Evolutionary conservation across 37 sponge, comb jelly and placozoan species (phyloP).

Genomic region (Ephydatia muelleri): DNA sequence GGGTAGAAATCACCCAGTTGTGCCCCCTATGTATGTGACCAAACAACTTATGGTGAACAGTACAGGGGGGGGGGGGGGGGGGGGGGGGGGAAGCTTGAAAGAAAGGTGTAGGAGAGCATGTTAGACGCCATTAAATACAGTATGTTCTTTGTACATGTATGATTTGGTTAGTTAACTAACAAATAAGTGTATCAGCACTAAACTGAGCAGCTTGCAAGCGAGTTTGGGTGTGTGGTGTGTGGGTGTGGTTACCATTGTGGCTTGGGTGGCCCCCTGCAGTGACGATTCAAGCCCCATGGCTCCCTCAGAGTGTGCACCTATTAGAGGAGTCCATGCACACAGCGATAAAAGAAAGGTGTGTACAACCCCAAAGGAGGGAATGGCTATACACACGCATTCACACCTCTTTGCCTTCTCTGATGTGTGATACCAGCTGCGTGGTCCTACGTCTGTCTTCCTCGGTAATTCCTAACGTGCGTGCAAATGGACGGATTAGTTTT

Average conservation of each 20-base stretch:
- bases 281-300: conserved; percentile 45
- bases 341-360: too few species aligned
- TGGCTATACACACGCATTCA: neutral
- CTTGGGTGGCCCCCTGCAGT: too few species aligned
- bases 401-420: conserved; percentile 68
- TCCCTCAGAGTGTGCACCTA: conserved; percentile 64
- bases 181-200: too few species aligned
- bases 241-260: too few species aligned
- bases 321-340: too few species aligned
- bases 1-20: too few species aligned
- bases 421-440: conserved; percentile 72
- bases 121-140: neutral
- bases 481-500: neutral
- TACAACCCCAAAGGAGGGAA: neutral
- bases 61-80: neutral
- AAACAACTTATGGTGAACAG: too few species aligned
- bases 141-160: neutral
- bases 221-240: too few species aligned
- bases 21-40: too few species aligned
- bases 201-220: too few species aligned
- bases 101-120: neutral
- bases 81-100: neutral
- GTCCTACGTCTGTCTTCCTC: conserved; percentile 67
- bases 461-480: conserved; percentile 22
- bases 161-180: too few species aligned